Percentiles rank a stretch among this genome's conserved stretches.
Evolutionary conservation across 2,113 vertebrate genomes (phyloP).

Genomic region (Syngnathus scovelli): DNA sequence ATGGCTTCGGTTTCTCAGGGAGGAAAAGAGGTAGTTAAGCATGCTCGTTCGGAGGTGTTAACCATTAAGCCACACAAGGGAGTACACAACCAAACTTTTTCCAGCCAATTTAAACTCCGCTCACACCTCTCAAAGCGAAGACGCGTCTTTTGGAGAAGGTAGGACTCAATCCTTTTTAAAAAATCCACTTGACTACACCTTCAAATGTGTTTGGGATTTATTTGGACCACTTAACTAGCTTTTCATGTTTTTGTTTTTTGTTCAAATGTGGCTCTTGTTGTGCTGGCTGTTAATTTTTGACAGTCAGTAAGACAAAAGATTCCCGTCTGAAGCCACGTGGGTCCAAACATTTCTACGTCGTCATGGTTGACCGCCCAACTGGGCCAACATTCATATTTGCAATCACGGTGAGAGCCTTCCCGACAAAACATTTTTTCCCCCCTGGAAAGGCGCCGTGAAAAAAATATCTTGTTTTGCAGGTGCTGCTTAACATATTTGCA

Average conservation of each 20-base stretch:
- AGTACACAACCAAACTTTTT: slow-evolving; percentile 50
- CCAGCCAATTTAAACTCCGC: slow-evolving; percentile 55
- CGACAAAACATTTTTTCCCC: neutral
- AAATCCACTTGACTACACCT: neutral
- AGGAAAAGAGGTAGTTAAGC: slow-evolving; percentile 66
- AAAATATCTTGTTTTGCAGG: slow-evolving; percentile 34
- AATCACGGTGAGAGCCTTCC: slow-evolving; percentile 42
- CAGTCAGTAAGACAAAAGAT: slow-evolving; percentile 39
- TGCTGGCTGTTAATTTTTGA: neutral
- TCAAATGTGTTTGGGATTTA: neutral
- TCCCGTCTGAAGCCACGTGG: slow-evolving; percentile 12
- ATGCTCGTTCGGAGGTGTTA: slow-evolving; percentile 54
- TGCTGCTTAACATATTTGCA: slow-evolving; percentile 35
- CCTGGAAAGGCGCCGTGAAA: neutral
- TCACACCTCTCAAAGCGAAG: slow-evolving; percentile 39
- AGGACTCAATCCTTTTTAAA: slow-evolving; percentile 28
- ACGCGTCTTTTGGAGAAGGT: slow-evolving; percentile 42
- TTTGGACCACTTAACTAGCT: neutral
- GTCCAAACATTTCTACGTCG: slow-evolving; percentile 35
- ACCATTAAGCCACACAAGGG: slow-evolving; percentile 62
- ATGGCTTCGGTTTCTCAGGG: slow-evolving; percentile 41
- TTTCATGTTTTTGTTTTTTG: neutral
- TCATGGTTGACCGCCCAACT: slow-evolving; percentile 33
- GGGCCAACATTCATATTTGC: slow-evolving; percentile 19
- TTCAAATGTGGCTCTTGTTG: slow-evolving; percentile 1